Conservation (phyloP, 1,140 invertebrate genomes). For the Brachionus sp. region DNA sequence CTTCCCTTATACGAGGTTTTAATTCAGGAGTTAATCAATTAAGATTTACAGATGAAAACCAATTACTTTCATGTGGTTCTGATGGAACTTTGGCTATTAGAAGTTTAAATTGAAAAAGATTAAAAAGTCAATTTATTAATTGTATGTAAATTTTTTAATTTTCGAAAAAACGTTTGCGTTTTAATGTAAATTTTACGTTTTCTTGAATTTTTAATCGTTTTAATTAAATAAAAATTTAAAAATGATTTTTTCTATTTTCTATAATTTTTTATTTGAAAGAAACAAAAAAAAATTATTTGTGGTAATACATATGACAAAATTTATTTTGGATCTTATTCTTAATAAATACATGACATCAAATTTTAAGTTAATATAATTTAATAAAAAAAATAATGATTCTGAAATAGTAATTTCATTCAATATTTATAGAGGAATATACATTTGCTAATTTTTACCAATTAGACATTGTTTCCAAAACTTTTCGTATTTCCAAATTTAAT, state of each 20-base stretch:
- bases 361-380: too few relatives aligned
- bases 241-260: not conserved
- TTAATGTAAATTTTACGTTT: not conserved
- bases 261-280: not conserved
- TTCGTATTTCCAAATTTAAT: too few relatives aligned
- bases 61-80: conserved; percentile 93
- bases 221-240: not conserved
- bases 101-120: not conserved
- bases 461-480: too few relatives aligned
- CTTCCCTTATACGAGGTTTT: conserved; percentile 83
- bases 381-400: too few relatives aligned
- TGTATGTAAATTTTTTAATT: not conserved
- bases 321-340: not conserved
- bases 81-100: conserved; percentile 97
- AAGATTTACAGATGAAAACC: conserved; percentile 75
- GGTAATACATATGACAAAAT: not conserved
- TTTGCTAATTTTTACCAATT: too few relatives aligned
- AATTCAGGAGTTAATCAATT: conserved; percentile 93
- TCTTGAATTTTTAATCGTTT: not conserved
- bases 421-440: too few relatives aligned
- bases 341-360: too few relatives aligned
- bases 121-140: not conserved
- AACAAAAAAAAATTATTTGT: not conserved
- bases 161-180: not conserved
- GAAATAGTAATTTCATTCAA: too few relatives aligned